These are phyloP conservation scores for Formica selysi DNA, from an alignment of 1,140 invertebrate species.

Conservation along the genomic window DNA sequence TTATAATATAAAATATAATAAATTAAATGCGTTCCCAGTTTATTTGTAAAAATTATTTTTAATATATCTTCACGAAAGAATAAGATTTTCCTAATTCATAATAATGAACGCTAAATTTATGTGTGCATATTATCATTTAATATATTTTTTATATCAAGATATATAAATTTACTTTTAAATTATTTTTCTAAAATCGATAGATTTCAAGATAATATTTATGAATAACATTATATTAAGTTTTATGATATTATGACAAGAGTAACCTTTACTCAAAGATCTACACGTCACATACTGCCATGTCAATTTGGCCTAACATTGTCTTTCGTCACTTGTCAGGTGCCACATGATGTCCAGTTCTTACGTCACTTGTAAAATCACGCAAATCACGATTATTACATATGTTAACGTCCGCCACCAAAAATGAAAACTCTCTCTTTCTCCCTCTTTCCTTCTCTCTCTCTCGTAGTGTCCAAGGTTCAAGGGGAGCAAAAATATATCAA, in stretches of 20 bases:
- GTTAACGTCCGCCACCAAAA: not conserved
- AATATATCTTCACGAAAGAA: not conserved
- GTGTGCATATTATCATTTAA: not conserved
- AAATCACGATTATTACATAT: not conserved
- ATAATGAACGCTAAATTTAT: not conserved
- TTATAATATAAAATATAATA: not conserved
- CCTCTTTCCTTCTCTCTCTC: no score
- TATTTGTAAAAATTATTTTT: not conserved
- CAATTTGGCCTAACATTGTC: conserved; percentile 51
- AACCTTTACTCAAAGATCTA: conserved; percentile 54
- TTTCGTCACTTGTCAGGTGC: conserved; percentile 27
- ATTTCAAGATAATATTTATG: not conserved
- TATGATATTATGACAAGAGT: conserved; percentile 29
- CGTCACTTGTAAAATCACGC: not conserved
- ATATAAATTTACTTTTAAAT: not conserved
- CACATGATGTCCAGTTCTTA: not conserved
- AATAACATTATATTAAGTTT: conserved; percentile 22
- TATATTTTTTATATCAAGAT: not conserved
- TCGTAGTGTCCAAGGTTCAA: conserved; percentile 26
- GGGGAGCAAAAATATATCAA: conserved; percentile 54
- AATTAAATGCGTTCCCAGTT: not conserved
- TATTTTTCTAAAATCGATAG: not conserved
- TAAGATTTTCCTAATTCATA: not conserved
- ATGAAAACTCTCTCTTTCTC: not conserved
- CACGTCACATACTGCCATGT: conserved; percentile 66